These are phyloP conservation scores for Ips nitidus DNA, from an alignment of 1,140 invertebrate genomes.

Conservation along the genomic window DNA sequence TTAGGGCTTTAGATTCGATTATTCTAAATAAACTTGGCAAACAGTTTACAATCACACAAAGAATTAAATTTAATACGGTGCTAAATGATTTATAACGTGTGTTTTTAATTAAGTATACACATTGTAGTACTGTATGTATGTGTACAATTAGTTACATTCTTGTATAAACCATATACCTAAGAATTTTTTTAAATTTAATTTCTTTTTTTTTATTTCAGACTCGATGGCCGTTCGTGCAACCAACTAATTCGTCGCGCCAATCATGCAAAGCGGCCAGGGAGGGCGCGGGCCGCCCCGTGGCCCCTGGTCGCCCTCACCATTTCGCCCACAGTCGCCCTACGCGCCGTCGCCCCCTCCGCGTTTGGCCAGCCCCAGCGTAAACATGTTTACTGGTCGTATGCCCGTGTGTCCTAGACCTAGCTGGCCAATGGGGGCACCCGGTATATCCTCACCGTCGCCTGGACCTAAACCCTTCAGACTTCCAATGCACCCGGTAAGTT, in stretches of 20 bases:
- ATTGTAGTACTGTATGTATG: too few species aligned
- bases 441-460: slow-evolving; percentile 53
- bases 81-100: too few species aligned
- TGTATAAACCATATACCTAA: too few species aligned
- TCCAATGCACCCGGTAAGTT: slow-evolving; percentile 52
- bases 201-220: slow-evolving; percentile 34
- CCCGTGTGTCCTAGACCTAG: slow-evolving; percentile 62
- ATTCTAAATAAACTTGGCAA: too few species aligned
- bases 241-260: neutral
- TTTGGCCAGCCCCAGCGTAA: slow-evolving; percentile 51
- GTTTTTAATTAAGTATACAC: too few species aligned
- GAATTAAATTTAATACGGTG: too few species aligned
- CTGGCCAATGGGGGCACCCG: slow-evolving; percentile 57
- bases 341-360: slow-evolving; percentile 64
- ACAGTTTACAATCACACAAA: too few species aligned
- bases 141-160: too few species aligned
- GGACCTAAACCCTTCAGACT: slow-evolving; percentile 53
- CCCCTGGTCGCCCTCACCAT: slow-evolving; percentile 54
- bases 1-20: too few species aligned
- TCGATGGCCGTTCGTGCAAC: slow-evolving; percentile 31
- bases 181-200: too few species aligned
- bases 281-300: slow-evolving; percentile 48
- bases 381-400: slow-evolving; percentile 53
- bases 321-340: slow-evolving; percentile 66
- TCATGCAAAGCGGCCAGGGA: slow-evolving; percentile 51